Percentiles rank a stretch among this genome's conserved stretches.
These are phyloP conservation scores for Drosophila malerkotliana DNA, from an alignment of 1,140 invertebrate genomes.

Conservation along the genomic window DNA sequence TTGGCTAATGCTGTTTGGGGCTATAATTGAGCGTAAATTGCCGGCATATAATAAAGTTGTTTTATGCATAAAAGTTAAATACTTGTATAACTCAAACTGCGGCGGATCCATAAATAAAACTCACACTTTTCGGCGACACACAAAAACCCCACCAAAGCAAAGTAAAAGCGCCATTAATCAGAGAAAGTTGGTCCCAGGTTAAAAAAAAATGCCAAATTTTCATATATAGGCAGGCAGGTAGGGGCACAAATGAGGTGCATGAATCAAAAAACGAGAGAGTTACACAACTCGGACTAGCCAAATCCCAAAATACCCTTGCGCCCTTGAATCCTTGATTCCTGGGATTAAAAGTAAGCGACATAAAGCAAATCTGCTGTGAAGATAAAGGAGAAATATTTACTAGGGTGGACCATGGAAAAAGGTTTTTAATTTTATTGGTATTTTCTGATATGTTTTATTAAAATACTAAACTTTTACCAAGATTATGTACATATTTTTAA, in stretches of 20 bases:
- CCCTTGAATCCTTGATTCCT: neutral
- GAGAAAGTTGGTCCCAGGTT: constrained; percentile 43
- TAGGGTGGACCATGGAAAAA: constrained; percentile 4
- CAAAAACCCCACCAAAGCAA: constrained; percentile 22
- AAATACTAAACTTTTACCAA: no score
- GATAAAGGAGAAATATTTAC: neutral
- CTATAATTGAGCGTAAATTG: constrained; percentile 77
- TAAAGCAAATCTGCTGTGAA: constrained; percentile 27
- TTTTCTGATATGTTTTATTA: neutral
- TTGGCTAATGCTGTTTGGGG: constrained; percentile 25
- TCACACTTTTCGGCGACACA: constrained; percentile 33
- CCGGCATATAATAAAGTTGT: constrained; percentile 69
- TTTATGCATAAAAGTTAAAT: constrained; percentile 60
- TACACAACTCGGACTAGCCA: constrained; percentile 18
- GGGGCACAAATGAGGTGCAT: constrained; percentile 69
- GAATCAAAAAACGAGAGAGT: constrained; percentile 62
- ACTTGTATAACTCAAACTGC: constrained; percentile 39
- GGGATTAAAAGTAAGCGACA: constrained; percentile 1
- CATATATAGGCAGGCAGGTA: constrained; percentile 49
- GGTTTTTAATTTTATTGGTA: neutral
- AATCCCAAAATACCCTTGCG: constrained; percentile 28
- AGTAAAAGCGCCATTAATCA: constrained; percentile 74
- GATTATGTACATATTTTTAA: no score
- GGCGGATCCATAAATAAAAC: constrained; percentile 31
- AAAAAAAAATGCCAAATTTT: constrained; percentile 37